A percentile compares a stretch with the other conserved stretches of the same genome.
phyloP scores from a whole-genome alignment of 2,888 invertebrate genomes.

The Apocheima hispidaria region DNA sequence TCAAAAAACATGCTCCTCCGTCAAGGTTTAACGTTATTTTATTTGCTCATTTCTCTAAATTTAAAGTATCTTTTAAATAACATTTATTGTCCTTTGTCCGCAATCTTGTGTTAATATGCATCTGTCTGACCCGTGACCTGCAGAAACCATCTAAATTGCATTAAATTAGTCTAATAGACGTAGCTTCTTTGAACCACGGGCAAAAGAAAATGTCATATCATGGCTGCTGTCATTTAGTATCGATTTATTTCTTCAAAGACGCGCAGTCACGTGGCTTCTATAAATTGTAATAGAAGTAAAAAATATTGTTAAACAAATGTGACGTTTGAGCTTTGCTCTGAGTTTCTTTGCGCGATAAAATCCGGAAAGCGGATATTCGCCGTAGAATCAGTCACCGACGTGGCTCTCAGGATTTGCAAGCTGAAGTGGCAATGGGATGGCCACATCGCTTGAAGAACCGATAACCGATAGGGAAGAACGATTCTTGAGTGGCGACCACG shows the following conservation, averaged over 20 bases:
- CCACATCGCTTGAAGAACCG: too few species aligned
- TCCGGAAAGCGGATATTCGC: too few species aligned
- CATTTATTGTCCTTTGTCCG: background rate
- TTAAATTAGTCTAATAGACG: slow-evolving; percentile 53
- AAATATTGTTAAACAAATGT: too few species aligned
- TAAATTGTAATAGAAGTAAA: too few species aligned
- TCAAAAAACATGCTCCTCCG: background rate
- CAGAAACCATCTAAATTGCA: slow-evolving; percentile 50
- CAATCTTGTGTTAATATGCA: slow-evolving; percentile 38
- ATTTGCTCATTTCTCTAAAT: background rate
- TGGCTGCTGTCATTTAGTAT: slow-evolving; percentile 38
- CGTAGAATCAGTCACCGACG: too few species aligned
- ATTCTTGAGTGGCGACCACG: too few species aligned
- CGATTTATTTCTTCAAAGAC: slow-evolving; percentile 40
- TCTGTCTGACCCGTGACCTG: slow-evolving; percentile 57
- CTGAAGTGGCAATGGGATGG: too few species aligned
- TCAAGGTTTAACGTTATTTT: background rate
- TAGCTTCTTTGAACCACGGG: slow-evolving; percentile 9
- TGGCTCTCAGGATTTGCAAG: too few species aligned
- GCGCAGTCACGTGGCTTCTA: slow-evolving; percentile 22
- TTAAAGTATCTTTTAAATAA: background rate
- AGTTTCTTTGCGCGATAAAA: too few species aligned
- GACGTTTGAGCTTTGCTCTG: too few species aligned
- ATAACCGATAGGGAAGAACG: too few species aligned
- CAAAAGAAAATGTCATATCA: slow-evolving; percentile 38